These are phyloP conservation scores for Halichoeres trimaculatus DNA, from an alignment of 2,113 vertebrate species.

Conservation along the genomic window DNA sequence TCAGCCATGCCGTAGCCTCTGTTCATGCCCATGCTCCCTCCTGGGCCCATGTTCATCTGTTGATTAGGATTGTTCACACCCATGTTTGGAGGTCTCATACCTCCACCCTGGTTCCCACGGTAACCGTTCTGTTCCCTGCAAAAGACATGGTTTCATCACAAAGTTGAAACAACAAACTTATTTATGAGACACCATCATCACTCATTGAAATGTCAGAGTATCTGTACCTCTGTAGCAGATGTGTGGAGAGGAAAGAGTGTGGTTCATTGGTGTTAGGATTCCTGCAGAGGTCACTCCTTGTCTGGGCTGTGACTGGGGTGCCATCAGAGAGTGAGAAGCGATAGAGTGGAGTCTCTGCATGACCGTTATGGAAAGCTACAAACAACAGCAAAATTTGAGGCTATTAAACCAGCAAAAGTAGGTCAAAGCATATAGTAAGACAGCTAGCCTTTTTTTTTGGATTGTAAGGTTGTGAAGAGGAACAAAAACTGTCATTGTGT, in stretches of 20 bases:
- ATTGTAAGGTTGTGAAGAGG: no score
- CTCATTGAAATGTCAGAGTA: neutral
- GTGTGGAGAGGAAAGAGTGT: constrained; percentile 92
- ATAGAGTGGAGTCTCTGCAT: constrained; percentile 94
- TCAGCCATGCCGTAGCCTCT: constrained; percentile 79
- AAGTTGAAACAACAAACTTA: neutral
- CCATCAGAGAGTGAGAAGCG: constrained; percentile 96
- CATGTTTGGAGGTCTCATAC: constrained; percentile 85
- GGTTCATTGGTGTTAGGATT: constrained; percentile 91
- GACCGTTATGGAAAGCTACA: constrained; percentile 91
- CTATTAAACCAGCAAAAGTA: neutral
- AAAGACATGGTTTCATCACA: neutral
- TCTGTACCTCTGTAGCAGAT: constrained; percentile 93
- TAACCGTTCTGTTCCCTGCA: constrained; percentile 93
- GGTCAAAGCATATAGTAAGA: neutral
- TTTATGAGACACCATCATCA: neutral
- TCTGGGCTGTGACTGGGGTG: constrained; percentile 94
- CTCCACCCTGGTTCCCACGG: constrained; percentile 86
- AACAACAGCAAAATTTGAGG: constrained; percentile 9
- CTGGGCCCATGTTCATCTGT: constrained; percentile 86
- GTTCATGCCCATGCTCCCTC: constrained; percentile 84
- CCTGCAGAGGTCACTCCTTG: constrained; percentile 92
- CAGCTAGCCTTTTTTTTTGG: no score
- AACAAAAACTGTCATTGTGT: no score
- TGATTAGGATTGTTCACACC: constrained; percentile 83